phyloP scores from a whole-genome alignment of 2,888 invertebrate species.

The Cantharis rufa region DNA sequence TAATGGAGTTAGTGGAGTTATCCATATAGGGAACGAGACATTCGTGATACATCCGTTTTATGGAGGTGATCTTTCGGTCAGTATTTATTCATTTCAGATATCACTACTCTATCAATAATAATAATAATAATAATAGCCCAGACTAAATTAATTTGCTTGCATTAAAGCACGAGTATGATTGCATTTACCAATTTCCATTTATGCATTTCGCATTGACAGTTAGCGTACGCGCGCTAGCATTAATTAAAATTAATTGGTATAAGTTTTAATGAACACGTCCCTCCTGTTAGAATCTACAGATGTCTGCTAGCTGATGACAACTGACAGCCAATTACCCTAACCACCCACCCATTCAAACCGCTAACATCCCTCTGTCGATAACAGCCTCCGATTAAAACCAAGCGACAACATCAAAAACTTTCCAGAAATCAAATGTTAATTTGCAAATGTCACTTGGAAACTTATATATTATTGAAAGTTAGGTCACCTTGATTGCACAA shows the following conservation, averaged over 20 bases:
- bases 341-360: constrained; percentile 29
- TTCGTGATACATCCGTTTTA: constrained; percentile 98
- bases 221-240: constrained; percentile 36
- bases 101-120: not conserved
- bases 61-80: constrained; percentile 95
- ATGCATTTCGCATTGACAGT: constrained; percentile 28
- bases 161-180: constrained; percentile 20
- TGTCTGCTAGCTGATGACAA: constrained; percentile 43
- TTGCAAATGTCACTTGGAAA: constrained; percentile 29
- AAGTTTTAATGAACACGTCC: constrained; percentile 54
- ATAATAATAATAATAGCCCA: no score
- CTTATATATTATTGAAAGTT: constrained; percentile 19
- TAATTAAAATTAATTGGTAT: constrained; percentile 54
- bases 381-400: constrained; percentile 40
- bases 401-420: constrained; percentile 36
- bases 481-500: constrained; percentile 16
- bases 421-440: constrained; percentile 31
- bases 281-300: constrained; percentile 37
- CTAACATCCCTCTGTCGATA: constrained; percentile 40
- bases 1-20: constrained; percentile 96
- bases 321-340: constrained; percentile 51
- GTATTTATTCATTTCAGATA: constrained; percentile 53
- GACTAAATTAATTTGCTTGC: constrained; percentile 12
- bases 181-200: constrained; percentile 28
- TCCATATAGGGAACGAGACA: constrained; percentile 97